Conservation (phyloP, 2,888 invertebrate genomes). For the Choreutis nemorana region DNA sequence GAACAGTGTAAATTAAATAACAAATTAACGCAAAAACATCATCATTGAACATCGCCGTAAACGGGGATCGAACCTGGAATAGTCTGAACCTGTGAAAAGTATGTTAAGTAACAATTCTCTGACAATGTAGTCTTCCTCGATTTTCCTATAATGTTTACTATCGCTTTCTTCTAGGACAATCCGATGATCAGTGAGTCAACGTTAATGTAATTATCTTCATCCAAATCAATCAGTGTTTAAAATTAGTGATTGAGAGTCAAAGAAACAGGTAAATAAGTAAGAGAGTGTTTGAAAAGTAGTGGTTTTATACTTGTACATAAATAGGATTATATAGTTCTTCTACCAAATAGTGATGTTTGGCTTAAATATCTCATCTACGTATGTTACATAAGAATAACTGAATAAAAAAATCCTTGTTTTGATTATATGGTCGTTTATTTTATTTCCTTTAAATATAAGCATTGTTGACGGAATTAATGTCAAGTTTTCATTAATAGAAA, state of each 20-base stretch:
- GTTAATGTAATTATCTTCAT: constrained; percentile 26
- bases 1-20: too few relatives aligned
- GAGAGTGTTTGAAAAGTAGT: constrained; percentile 40
- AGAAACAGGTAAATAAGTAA: constrained; percentile 34
- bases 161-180: constrained; percentile 32
- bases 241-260: constrained; percentile 31
- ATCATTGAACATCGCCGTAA: too few relatives aligned
- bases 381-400: constrained; percentile 44
- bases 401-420: constrained; percentile 50
- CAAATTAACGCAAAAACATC: too few relatives aligned
- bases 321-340: constrained; percentile 30
- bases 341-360: constrained; percentile 50
- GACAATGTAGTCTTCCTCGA: not conserved
- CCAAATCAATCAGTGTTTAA: constrained; percentile 46
- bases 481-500: too few relatives aligned
- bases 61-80: not conserved
- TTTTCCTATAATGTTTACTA: not conserved
- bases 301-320: constrained; percentile 62
- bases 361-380: constrained; percentile 47
- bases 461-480: too few relatives aligned
- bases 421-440: constrained; percentile 18
- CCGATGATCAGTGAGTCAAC: constrained; percentile 37
- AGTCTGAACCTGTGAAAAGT: too few relatives aligned
- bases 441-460: constrained; percentile 8
- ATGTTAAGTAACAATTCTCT: not conserved